A percentile compares a stretch with the other conserved stretches of the same genome.
Evolutionary conservation across 1,140 invertebrate genomes (phyloP).

Genomic region (Maniola jurtina): DNA sequence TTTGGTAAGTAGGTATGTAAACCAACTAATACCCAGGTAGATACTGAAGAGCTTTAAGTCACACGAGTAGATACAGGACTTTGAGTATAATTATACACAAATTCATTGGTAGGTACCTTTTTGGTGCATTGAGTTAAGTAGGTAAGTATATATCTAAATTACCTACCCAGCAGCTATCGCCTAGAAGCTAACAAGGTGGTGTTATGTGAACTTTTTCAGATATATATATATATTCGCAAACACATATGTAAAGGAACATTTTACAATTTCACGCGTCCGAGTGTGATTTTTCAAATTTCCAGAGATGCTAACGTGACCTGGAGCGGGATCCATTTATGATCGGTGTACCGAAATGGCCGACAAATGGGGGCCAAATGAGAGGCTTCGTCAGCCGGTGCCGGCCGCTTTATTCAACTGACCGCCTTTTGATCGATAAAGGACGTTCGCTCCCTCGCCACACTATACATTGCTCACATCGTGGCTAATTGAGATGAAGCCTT

Average conservation of each 20-base stretch:
- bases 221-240: not conserved
- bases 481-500: too few species aligned
- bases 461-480: slow-evolving; percentile 35
- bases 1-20: too few species aligned
- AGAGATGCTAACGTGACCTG: slow-evolving; percentile 71
- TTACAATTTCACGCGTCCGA: slow-evolving; percentile 66
- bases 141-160: too few species aligned
- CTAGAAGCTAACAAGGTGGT: not conserved
- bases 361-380: slow-evolving; percentile 78
- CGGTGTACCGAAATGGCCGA: slow-evolving; percentile 75
- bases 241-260: slow-evolving; percentile 23
- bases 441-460: slow-evolving; percentile 9
- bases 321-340: slow-evolving; percentile 75
- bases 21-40: too few species aligned
- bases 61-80: too few species aligned
- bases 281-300: slow-evolving; percentile 72
- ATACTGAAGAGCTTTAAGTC: too few species aligned
- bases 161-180: too few species aligned
- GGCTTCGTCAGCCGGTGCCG: slow-evolving; percentile 70
- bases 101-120: too few species aligned
- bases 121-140: too few species aligned
- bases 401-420: slow-evolving; percentile 54
- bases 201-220: too few species aligned
- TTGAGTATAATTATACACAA: too few species aligned
- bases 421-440: slow-evolving; percentile 42